Conservation (phyloP, 2,113 vertebrate genomes). For the Sus scrofa region T2T-Sscrofa CM000824.6:122593001-122593500, state of each 20-base stretch:
- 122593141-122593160: neutral
- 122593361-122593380: neutral
- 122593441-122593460: neutral
- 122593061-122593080: neutral
- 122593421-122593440: neutral
- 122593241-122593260: neutral
- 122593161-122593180: neutral
- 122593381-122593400: neutral
- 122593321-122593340: neutral
- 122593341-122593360: neutral
- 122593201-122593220: neutral
- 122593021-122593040: neutral
- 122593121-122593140: neutral
- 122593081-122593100: neutral
- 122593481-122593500: constrained; percentile 2
- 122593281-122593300: neutral
- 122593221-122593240: neutral
- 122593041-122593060: neutral
- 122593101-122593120: neutral
- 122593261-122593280: neutral
- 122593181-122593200: constrained; percentile 7
- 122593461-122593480: neutral
- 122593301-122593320: neutral
- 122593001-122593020: neutral
- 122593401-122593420: neutral